A percentile compares a stretch with the other conserved stretches of the same genome.
These are phyloP conservation scores for Monochamus alternatus DNA, from an alignment of 2,888 invertebrate species.

Conservation along the genomic window DNA sequence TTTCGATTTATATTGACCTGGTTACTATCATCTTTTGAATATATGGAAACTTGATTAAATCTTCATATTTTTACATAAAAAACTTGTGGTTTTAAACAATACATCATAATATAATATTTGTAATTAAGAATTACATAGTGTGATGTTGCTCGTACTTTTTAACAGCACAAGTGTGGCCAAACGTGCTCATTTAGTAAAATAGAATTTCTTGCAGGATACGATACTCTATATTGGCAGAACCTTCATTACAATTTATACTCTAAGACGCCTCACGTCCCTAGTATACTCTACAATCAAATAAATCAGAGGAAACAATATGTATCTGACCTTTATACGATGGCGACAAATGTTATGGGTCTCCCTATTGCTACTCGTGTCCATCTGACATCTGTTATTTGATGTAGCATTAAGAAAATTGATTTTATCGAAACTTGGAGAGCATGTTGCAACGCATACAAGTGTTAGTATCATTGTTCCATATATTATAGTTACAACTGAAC, in stretches of 20 bases:
- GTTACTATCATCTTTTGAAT: too few relatives aligned
- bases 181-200: too few relatives aligned
- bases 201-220: too few relatives aligned
- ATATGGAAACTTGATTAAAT: too few relatives aligned
- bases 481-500: too few relatives aligned
- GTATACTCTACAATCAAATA: slow-evolving; percentile 53
- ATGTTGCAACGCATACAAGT: slow-evolving; percentile 38
- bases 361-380: slow-evolving; percentile 48
- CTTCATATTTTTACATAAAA: too few relatives aligned
- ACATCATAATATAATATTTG: too few relatives aligned
- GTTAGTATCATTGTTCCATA: neutral
- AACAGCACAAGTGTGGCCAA: too few relatives aligned
- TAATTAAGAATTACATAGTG: too few relatives aligned
- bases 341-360: slow-evolving; percentile 64
- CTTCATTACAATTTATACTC: neutral
- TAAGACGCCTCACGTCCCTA: slow-evolving; percentile 28
- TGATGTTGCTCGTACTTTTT: too few relatives aligned
- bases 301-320: slow-evolving; percentile 66
- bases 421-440: slow-evolving; percentile 47
- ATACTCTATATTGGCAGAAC: neutral
- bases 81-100: too few relatives aligned
- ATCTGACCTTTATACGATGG: slow-evolving; percentile 68
- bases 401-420: slow-evolving; percentile 51
- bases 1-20: too few relatives aligned
- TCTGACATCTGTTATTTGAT: slow-evolving; percentile 52